These are phyloP conservation scores for Dryobota labecula DNA, from an alignment of 2,888 invertebrate genomes.

Conservation along the genomic window DNA sequence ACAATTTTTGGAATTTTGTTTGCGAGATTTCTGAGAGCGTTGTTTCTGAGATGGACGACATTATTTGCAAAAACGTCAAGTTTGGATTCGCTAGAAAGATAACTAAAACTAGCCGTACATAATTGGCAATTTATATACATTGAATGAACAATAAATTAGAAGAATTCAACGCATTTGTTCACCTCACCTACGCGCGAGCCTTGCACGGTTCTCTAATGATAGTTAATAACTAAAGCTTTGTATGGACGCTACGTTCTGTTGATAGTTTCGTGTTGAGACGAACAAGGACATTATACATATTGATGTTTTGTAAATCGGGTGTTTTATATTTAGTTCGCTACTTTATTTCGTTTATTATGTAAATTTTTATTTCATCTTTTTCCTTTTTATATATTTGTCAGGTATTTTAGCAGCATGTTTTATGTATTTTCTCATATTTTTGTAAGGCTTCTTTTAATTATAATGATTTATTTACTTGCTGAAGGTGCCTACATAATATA, in stretches of 20 bases:
- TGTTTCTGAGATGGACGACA: conserved; percentile 8
- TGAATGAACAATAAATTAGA: conserved; percentile 81
- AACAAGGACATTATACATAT: conserved; percentile 54
- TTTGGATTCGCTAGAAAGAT: conserved; percentile 68
- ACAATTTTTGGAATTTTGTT: background rate
- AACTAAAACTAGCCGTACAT: conserved; percentile 74
- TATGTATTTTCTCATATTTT: conserved; percentile 6
- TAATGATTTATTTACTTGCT: conserved; percentile 23
- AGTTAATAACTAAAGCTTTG: conserved; percentile 73
- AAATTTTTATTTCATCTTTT: conserved; percentile 29
- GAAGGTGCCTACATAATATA: background rate
- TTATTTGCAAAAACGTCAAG: conserved; percentile 21
- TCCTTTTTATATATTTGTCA: conserved; percentile 6
- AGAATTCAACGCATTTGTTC: conserved; percentile 78
- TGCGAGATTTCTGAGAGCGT: no score
- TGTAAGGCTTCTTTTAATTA: conserved; percentile 21
- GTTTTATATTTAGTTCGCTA: conserved; percentile 55
- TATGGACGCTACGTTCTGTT: conserved; percentile 61
- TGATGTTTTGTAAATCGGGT: conserved; percentile 61
- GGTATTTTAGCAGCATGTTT: conserved; percentile 11
- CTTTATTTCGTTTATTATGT: conserved; percentile 50
- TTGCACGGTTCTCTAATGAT: conserved; percentile 71
- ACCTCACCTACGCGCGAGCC: conserved; percentile 72
- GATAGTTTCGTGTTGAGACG: conserved; percentile 21
- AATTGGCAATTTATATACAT: conserved; percentile 85